Conservation (phyloP, 2,888 invertebrate species). For the Odontocerum albicorne region DNA sequence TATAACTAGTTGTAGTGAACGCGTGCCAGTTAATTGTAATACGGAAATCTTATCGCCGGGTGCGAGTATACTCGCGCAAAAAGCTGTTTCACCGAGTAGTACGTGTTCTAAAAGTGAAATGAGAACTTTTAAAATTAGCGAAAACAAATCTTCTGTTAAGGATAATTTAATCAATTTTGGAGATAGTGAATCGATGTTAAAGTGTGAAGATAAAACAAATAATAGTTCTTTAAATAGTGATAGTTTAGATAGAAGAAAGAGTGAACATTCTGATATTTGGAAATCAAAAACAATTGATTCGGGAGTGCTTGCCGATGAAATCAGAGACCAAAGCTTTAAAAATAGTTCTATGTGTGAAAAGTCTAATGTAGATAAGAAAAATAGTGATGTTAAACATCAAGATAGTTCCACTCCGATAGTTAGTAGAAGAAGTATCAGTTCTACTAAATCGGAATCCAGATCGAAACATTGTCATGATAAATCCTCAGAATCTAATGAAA, state of each 20-base stretch:
- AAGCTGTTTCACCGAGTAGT: constrained; percentile 19
- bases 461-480: constrained; percentile 19
- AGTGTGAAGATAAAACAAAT: constrained; percentile 38
- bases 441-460: constrained; percentile 13
- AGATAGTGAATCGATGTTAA: constrained; percentile 30
- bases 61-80: constrained; percentile 12
- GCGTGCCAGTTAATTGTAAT: constrained; percentile 29
- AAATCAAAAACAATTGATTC: constrained; percentile 14
- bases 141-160: constrained; percentile 22
- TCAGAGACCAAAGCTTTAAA: constrained; percentile 33
- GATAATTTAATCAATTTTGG: constrained; percentile 22
- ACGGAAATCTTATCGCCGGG: constrained; percentile 18
- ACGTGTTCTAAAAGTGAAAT: constrained; percentile 19
- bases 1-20: constrained; percentile 26
- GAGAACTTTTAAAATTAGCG: constrained; percentile 26
- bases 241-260: constrained; percentile 44
- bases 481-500: constrained; percentile 19
- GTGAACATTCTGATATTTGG: constrained; percentile 24
- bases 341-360: constrained; percentile 28
- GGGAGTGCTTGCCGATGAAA: constrained; percentile 24
- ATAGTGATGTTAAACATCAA: constrained; percentile 25
- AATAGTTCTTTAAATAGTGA: constrained; percentile 40
- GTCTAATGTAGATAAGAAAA: constrained; percentile 23
- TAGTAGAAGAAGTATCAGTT: constrained; percentile 22
- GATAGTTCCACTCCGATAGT: constrained; percentile 6